Conservation (phyloP, 2,888 invertebrate species). For the Itoplectis maculator region DNA sequence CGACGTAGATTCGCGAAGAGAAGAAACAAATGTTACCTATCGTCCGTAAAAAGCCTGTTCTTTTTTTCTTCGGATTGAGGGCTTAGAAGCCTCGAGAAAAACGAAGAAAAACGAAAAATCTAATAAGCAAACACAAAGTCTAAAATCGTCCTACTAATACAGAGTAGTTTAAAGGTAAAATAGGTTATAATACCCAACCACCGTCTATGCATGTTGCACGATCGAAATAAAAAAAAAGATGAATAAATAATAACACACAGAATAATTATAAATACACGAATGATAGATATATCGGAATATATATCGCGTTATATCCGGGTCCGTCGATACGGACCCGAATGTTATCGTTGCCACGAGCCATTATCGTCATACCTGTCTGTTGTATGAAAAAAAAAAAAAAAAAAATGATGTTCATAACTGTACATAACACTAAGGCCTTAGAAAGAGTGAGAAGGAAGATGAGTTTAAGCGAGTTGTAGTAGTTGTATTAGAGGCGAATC, state of each 20-base stretch:
- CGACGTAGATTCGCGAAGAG: conserved; percentile 51
- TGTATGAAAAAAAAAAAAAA: too few relatives aligned
- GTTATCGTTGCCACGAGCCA: conserved; percentile 67
- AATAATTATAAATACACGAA: conserved; percentile 55
- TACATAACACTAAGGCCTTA: conserved; percentile 78
- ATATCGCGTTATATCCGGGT: conserved; percentile 60
- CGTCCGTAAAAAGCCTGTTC: conserved; percentile 43
- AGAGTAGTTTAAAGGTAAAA: conserved; percentile 45
- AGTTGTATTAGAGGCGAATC: conserved; percentile 37
- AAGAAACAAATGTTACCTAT: conserved; percentile 36
- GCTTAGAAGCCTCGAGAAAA: background rate
- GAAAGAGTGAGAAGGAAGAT: conserved; percentile 63
- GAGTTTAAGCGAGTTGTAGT: conserved; percentile 44
- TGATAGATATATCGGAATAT: conserved; percentile 54
- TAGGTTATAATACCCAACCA: conserved; percentile 49
- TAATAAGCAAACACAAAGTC: conserved; percentile 1
- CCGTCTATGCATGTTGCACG: conserved; percentile 66
- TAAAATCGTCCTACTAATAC: conserved; percentile 58
- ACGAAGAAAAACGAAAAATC: conserved; percentile 38
- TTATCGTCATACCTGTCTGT: conserved; percentile 62
- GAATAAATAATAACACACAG: conserved; percentile 48
- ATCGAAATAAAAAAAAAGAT: conserved; percentile 50
- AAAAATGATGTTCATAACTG: conserved; percentile 76
- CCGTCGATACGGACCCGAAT: conserved; percentile 57
- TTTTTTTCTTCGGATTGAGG: conserved; percentile 37